Evolutionary conservation across 1,140 invertebrate genomes (phyloP).

Genomic region (Carcinoscorpius rotundicauda): DNA sequence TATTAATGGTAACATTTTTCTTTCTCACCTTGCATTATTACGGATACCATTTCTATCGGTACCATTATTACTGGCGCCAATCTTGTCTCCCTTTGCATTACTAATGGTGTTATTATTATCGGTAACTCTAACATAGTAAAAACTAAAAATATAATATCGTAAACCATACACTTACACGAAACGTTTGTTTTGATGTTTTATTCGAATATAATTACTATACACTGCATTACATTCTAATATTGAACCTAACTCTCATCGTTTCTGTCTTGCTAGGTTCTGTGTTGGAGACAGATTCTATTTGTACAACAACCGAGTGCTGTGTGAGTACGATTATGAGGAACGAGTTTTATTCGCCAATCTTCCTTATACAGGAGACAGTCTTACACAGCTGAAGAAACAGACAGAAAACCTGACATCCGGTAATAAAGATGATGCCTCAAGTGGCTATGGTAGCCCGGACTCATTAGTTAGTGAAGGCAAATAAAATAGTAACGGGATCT

Average conservation of each 20-base stretch:
- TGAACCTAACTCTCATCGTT: constrained; percentile 7
- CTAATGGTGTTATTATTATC: too few relatives aligned
- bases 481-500: neutral
- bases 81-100: too few relatives aligned
- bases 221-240: neutral
- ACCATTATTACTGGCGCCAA: too few relatives aligned
- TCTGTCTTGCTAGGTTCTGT: constrained; percentile 63
- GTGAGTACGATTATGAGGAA: constrained; percentile 89
- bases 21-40: too few relatives aligned
- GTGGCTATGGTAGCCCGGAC: constrained; percentile 35
- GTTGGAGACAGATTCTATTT: constrained; percentile 85
- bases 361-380: constrained; percentile 72
- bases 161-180: neutral
- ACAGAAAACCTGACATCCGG: constrained; percentile 41
- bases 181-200: too few relatives aligned
- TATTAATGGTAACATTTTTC: too few relatives aligned
- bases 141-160: too few relatives aligned
- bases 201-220: neutral
- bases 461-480: constrained; percentile 20
- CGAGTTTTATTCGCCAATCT: constrained; percentile 76
- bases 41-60: too few relatives aligned
- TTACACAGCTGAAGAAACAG: constrained; percentile 76
- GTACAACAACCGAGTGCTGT: constrained; percentile 85
- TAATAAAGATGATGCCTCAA: constrained; percentile 34
- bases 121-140: too few relatives aligned